Evolutionary conservation across 1,140 invertebrate species (phyloP).

Genomic region (Drosophila pandora): DNA sequence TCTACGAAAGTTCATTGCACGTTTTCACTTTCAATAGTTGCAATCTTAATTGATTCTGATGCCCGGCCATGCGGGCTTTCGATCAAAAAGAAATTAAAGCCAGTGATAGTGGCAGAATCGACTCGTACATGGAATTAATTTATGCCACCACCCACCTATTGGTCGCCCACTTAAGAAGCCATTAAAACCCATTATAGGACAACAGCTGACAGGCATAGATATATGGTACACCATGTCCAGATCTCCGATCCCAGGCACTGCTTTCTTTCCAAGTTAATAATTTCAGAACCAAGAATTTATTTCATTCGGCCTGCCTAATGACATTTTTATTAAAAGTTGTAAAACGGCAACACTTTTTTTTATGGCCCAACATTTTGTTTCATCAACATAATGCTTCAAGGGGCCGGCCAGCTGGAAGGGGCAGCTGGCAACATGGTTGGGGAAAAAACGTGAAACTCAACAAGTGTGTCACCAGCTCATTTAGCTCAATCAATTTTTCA

Average conservation of each 20-base stretch:
- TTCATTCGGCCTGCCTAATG: constrained; percentile 56
- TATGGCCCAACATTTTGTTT: constrained; percentile 57
- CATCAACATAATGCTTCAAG: constrained; percentile 58
- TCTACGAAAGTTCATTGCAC: constrained; percentile 74
- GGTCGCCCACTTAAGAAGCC: constrained; percentile 60
- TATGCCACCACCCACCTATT: constrained; percentile 18
- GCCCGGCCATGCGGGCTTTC: constrained; percentile 39
- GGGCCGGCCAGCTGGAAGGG: background rate
- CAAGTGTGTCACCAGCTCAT: constrained; percentile 81
- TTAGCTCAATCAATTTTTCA: constrained; percentile 81
- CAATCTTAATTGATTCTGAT: constrained; percentile 68
- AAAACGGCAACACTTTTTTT: constrained; percentile 62
- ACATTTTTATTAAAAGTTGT: constrained; percentile 76
- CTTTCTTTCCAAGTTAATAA: constrained; percentile 39
- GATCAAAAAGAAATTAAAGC: constrained; percentile 26
- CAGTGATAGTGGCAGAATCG: background rate
- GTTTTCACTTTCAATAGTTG: constrained; percentile 75
- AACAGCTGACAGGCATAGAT: constrained; percentile 30
- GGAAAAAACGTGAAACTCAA: constrained; percentile 60
- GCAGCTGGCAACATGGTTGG: constrained; percentile 16
- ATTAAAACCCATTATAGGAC: constrained; percentile 54
- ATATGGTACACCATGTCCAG: background rate
- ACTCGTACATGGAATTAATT: background rate
- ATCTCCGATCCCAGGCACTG: background rate
- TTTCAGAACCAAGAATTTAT: constrained; percentile 62